Evolutionary conservation across 2,888 invertebrate species (phyloP), one percentile per base, ranked within the genome.

Genomic region (Helobdella robusta): DNA sequence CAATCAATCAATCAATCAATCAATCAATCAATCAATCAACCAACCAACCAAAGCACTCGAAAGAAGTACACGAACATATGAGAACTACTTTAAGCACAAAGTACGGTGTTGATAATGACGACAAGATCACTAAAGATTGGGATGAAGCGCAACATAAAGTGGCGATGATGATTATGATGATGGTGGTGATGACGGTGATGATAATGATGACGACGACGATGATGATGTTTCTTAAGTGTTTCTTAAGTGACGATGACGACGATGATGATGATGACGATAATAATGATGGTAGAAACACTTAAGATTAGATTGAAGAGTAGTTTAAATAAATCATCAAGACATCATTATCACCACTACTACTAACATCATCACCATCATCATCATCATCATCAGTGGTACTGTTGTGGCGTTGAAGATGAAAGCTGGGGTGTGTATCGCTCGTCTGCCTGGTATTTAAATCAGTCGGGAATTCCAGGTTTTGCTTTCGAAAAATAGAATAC

Each of bases 311-410:
- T 15, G 25, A 48, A 46, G 23, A 46, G 8, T 2, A 23, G 2
- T 2, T 8, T 48, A 2, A 48, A 48, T 4, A 23, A 18, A 2
- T 46, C 23, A 15, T 8, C n/a, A n/a, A n/a, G n/a, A n/a, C n/a
- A n/a, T n/a, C n/a, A n/a, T n/a, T n/a, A n/a, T n/a, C n/a, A n/a
- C n/a, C n/a, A n/a, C n/a, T n/a, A n/a, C n/a, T n/a, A n/a, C n/a
- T n/a, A n/a, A n/a, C n/a, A n/a, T n/a, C n/a, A n/a, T n/a, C n/a
- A n/a, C n/a, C n/a, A n/a, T n/a, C n/a, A n/a, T n/a, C n/a, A n/a
- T n/a, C n/a, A n/a, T n/a, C n/a, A n/a, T n/a, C n/a, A n/a, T n/a
- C 46, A 71, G 67, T 54, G 69, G 58, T 68, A 69, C 65, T 64
- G 69, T 58, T 66, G 68, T 68, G 58, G 67, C 28, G 70, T 70